Conservation (phyloP, 92 coral and sea anemone species). For the Palythoa heliodiscus region DNA sequence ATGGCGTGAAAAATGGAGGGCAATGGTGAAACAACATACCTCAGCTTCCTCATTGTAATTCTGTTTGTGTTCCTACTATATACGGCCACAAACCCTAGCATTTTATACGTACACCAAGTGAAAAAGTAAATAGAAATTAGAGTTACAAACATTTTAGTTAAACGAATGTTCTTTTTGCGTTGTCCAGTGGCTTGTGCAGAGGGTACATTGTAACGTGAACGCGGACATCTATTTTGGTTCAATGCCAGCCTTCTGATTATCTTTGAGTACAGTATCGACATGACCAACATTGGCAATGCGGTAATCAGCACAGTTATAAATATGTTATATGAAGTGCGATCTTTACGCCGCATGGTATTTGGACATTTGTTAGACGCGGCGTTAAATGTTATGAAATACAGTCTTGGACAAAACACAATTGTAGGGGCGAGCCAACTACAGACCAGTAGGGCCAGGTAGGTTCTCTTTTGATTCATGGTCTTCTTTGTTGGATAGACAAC, state of each 20-base stretch:
- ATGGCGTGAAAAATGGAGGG: slow-evolving; percentile 11
- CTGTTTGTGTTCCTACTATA: background rate
- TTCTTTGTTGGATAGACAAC: slow-evolving; percentile 3
- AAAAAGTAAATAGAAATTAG: background rate
- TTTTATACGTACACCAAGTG: background rate
- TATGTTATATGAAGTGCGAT: background rate
- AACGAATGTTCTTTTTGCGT: slow-evolving; percentile 1
- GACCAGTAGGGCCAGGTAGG: background rate
- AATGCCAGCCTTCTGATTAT: background rate
- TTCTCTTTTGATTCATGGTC: background rate
- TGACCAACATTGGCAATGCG: background rate
- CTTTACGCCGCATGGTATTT: background rate
- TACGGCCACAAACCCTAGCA: slow-evolving; percentile 2
- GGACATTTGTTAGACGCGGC: background rate
- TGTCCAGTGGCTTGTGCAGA: background rate
- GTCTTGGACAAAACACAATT: background rate
- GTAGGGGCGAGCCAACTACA: background rate
- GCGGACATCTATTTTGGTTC: background rate
- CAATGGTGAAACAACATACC: background rate
- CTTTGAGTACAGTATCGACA: background rate
- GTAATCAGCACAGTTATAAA: background rate
- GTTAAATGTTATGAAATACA: background rate
- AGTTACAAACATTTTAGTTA: slow-evolving; percentile 13
- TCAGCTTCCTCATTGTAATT: slow-evolving; percentile 4
- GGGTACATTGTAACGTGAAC: background rate